Percentiles rank a stretch among this genome's conserved stretches.
These are phyloP conservation scores for Patagioenas fasciata DNA, from an alignment of 2,113 vertebrate species.

Conservation along the genomic window DNA sequence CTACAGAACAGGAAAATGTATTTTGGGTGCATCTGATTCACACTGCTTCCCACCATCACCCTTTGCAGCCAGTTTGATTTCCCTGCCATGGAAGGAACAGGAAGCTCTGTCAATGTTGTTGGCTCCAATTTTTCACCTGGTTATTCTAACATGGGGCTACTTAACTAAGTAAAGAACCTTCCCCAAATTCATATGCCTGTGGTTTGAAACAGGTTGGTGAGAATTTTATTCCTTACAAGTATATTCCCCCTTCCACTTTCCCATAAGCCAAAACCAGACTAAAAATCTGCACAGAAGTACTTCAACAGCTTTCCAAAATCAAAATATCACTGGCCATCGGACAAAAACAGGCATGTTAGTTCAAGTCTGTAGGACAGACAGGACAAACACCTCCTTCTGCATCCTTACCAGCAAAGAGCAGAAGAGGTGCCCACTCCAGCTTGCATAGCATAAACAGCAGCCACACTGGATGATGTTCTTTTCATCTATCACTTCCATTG, in stretches of 20 bases:
- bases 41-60: not conserved
- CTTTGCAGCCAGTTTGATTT: not conserved
- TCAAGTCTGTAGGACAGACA: not conserved
- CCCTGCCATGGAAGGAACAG: not conserved
- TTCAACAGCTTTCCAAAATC: not conserved
- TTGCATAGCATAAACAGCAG: not conserved
- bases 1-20: conserved; percentile 25
- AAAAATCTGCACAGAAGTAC: not conserved
- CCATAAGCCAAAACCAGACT: not conserved
- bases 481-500: not conserved
- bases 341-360: not conserved
- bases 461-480: not conserved
- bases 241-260: not conserved
- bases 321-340: not conserved
- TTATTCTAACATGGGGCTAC: not conserved
- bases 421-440: accelerated
- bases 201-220: not conserved
- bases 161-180: not conserved
- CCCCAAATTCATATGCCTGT: not conserved
- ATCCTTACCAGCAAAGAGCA: not conserved
- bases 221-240: not conserved
- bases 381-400: not conserved
- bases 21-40: conserved; percentile 27
- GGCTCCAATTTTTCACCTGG: not conserved
- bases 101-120: not conserved